Evolutionary conservation across 1,140 invertebrate species (phyloP).

Genomic region (Leptinotarsa texana): DNA sequence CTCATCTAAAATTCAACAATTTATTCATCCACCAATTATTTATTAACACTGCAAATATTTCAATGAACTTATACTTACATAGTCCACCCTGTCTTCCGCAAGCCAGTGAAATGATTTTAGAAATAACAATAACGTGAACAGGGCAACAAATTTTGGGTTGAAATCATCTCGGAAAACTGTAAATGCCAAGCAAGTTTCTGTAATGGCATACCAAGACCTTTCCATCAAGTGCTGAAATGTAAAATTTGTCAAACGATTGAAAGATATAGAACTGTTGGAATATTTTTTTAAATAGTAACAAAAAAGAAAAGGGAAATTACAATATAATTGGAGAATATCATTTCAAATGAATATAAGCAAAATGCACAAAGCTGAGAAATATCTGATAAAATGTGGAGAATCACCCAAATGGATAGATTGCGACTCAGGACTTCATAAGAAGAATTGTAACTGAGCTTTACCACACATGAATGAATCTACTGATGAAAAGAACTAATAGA

Average conservation of each 20-base stretch:
- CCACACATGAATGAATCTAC: neutral
- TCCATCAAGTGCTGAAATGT: constrained; percentile 92
- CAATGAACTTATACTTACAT: constrained; percentile 71
- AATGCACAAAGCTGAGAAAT: too few species aligned
- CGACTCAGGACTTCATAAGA: too few species aligned
- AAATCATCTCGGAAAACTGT: constrained; percentile 99
- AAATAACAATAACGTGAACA: constrained; percentile 96
- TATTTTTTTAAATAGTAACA: too few species aligned
- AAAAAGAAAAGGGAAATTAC: too few species aligned
- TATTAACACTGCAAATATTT: too few species aligned
- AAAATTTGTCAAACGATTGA: neutral
- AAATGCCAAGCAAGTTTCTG: constrained; percentile 98
- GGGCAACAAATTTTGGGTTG: constrained; percentile 96
- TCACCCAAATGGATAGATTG: too few species aligned
- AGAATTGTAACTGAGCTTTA: neutral
- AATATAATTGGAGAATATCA: too few species aligned
- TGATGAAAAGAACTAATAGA: neutral
- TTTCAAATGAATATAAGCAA: too few species aligned
- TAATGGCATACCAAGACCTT: constrained; percentile 98
- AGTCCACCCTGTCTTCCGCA: constrained; percentile 97
- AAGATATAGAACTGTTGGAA: neutral
- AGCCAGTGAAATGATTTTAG: constrained; percentile 99
- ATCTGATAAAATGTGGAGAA: too few species aligned
- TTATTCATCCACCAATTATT: too few species aligned
- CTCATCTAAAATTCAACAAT: too few species aligned